Conservation (phyloP, 2,888 invertebrate genomes). For the Diachrysia chrysitis region DNA sequence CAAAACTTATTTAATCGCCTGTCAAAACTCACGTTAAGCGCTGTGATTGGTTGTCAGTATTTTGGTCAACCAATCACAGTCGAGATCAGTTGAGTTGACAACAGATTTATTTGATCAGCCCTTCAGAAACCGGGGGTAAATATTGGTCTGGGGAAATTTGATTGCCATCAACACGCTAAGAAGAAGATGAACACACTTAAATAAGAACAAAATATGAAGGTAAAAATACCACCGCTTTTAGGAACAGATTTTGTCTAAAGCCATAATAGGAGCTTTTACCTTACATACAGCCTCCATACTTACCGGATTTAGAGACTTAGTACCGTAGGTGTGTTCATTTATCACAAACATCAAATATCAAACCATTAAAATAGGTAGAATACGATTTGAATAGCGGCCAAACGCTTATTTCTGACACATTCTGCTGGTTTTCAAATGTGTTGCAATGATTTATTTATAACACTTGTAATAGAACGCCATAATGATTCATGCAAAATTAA, state of each 20-base stretch:
- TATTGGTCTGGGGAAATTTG: too few species aligned
- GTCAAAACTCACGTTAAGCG: too few species aligned
- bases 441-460: conserved; percentile 22
- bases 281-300: neutral
- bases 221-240: too few species aligned
- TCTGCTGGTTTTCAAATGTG: conserved; percentile 12
- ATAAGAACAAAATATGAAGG: too few species aligned
- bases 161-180: too few species aligned
- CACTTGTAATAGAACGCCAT: conserved; percentile 15
- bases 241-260: neutral
- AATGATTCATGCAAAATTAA: conserved; percentile 30
- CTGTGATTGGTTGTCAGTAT: too few species aligned
- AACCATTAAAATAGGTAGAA: neutral
- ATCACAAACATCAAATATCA: conserved; percentile 2
- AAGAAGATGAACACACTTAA: too few species aligned
- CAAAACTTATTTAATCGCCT: too few species aligned
- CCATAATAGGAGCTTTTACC: neutral
- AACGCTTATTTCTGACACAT: conserved; percentile 12
- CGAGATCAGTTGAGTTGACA: too few species aligned
- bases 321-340: conserved; percentile 4
- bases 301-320: neutral
- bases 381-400: neutral
- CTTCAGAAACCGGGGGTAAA: too few species aligned
- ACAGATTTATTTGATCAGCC: too few species aligned
- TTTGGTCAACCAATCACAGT: too few species aligned